A percentile compares a stretch with the other conserved stretches of the same genome.
phyloP scores from a whole-genome alignment of 2,797 vertebrate genomes.

The Uromys caudimaculatus region DNA sequence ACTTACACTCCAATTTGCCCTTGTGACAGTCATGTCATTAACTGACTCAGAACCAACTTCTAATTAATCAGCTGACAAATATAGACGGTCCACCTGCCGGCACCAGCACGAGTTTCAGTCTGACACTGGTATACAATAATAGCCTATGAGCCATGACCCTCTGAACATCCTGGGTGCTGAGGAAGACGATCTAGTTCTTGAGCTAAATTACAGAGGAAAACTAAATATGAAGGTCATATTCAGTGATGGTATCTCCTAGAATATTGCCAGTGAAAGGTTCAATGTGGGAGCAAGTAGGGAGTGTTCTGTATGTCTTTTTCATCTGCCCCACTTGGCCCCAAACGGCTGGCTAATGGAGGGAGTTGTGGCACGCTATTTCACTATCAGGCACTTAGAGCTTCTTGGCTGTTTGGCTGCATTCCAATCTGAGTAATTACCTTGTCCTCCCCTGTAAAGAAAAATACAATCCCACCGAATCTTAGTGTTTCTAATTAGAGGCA shows the following conservation, averaged over 20 bases:
- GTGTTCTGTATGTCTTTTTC: not conserved
- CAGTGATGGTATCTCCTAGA: not conserved
- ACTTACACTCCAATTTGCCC: slow-evolving; percentile 80
- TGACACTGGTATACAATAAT: slow-evolving; percentile 15
- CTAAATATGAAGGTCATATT: not conserved
- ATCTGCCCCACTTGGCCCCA: not conserved
- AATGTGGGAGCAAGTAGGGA: not conserved
- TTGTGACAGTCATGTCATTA: slow-evolving; percentile 80
- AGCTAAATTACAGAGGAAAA: slow-evolving; percentile 18
- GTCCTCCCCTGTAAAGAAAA: slow-evolving; percentile 64
- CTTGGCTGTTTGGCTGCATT: slow-evolving; percentile 61
- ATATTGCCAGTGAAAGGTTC: not conserved
- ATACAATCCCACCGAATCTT: slow-evolving; percentile 5
- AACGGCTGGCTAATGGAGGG: not conserved
- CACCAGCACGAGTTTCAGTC: not conserved
- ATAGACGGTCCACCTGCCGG: slow-evolving; percentile 73
- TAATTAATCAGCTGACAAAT: slow-evolving; percentile 78
- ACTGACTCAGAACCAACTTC: slow-evolving; percentile 78
- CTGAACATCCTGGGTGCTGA: slow-evolving; percentile 47
- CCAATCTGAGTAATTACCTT: slow-evolving; percentile 61
- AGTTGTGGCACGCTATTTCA: not conserved
- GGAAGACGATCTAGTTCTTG: not conserved
- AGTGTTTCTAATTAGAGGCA: slow-evolving; percentile 64
- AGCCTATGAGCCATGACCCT: not conserved
- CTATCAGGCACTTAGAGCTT: not conserved